Evolutionary conservation across 2,113 vertebrate genomes (phyloP), one percentile per base, ranked within the genome.

Genomic region (Psephotus haematonotus): DNA sequence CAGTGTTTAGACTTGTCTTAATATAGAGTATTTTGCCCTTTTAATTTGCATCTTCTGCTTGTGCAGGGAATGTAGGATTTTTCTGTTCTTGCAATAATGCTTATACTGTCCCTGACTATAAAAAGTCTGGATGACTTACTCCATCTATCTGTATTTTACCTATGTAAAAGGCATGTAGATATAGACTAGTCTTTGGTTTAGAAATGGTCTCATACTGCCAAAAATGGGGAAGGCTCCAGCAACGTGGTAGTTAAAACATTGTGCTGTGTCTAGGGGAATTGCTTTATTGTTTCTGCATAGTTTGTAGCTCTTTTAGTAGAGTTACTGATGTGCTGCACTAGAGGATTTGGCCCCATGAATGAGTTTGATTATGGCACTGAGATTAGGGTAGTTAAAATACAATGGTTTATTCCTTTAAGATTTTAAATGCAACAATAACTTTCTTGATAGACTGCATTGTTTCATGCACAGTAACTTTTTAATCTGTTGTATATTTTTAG

Each of bases 171-270:
- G 20, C 17, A 4, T 9, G 5, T 2, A 49, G 35, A 50, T 15
- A 19, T 0, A 47, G 43, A 8, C 23, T 6, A 7, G 31, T 8
- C 60, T 53, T 17, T 35, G 6, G 0, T 6, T 43, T 10, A 44
- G 20, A 44, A 24, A 22, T 4, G 39, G 4, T 14, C 5, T 24
- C 44, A 6, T 5, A 11, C 7, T 28, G 22, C 25, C 57, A 18
- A 7, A 60, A 57, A 22, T 2, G 17, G 33, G 60, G n/a, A 41
- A 35, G 46, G 47, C 16, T 19, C 60, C 49, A 41, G 44, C 47
- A 22, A 4, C 1, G 25, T 6, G 43, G 9, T 4, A 19, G n/a
- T 49, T 37, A 53, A 63, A 53, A 18, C 10, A 16, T 14, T 18
- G 59, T 0, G 4, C 49, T 35, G 1, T 17, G 9, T 33, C 13